phyloP scores from a whole-genome alignment of 1,140 invertebrate genomes.

The Scaptomyza graminum region DNA sequence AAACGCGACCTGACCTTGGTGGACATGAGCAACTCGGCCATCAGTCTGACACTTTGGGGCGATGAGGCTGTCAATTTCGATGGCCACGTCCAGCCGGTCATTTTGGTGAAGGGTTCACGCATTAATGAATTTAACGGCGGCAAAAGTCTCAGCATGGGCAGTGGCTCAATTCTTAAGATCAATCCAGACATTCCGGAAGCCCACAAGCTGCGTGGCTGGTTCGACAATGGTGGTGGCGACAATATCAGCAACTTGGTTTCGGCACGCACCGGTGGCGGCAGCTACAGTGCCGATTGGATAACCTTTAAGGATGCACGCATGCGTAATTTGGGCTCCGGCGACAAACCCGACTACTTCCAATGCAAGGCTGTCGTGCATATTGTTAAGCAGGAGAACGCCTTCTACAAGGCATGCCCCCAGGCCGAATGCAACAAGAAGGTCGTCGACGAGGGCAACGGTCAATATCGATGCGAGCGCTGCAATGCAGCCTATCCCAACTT shows the following conservation, averaged over 20 bases:
- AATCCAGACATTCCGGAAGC: slow-evolving; percentile 96
- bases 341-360: slow-evolving; percentile 92
- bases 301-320: slow-evolving; percentile 89
- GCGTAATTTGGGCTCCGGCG: slow-evolving; percentile 87
- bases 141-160: slow-evolving; percentile 84
- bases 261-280: slow-evolving; percentile 84
- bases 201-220: slow-evolving; percentile 95
- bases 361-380: slow-evolving; percentile 88
- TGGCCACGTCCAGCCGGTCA: slow-evolving; percentile 89
- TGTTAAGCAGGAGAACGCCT: slow-evolving; percentile 87
- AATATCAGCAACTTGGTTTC: slow-evolving; percentile 88
- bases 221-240: slow-evolving; percentile 89
- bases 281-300: slow-evolving; percentile 86
- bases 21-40: slow-evolving; percentile 92
- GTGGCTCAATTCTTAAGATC: slow-evolving; percentile 87
- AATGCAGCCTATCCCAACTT: slow-evolving; percentile 92
- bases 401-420: slow-evolving; percentile 95
- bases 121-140: slow-evolving; percentile 91
- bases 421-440: slow-evolving; percentile 97
- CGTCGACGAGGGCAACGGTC: slow-evolving; percentile 92
- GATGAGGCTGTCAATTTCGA: slow-evolving; percentile 93
- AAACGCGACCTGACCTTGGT: slow-evolving; percentile 96
- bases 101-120: slow-evolving; percentile 92
- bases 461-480: slow-evolving; percentile 98
- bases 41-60: slow-evolving; percentile 91